phyloP scores from a whole-genome alignment of 2,888 invertebrate genomes.

The Pollenia griseotomentosa region DNA sequence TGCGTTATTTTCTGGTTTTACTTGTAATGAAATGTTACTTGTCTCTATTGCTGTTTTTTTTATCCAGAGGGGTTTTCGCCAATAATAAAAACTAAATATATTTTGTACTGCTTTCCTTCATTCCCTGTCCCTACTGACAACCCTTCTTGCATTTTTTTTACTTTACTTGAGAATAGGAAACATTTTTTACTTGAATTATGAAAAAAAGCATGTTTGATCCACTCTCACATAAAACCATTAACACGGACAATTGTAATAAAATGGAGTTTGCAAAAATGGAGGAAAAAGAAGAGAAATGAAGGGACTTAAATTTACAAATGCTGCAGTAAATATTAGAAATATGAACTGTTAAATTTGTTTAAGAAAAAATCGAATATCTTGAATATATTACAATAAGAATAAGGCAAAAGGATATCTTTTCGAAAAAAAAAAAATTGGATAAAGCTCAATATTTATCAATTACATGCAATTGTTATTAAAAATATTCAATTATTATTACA shows the following conservation, averaged over 20 bases:
- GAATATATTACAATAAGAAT: no score
- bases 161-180: neutral
- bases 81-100: neutral
- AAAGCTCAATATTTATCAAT: no score
- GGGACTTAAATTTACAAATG: neutral
- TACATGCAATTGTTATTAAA: no score
- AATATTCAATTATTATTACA: no score
- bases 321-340: neutral
- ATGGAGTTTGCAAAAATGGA: neutral
- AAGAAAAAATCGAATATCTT: no score
- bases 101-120: neutral
- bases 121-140: neutral
- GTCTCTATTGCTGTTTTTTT: constrained; percentile 12
- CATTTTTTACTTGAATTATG: neutral
- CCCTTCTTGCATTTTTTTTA: neutral
- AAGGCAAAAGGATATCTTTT: neutral
- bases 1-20: constrained; percentile 34
- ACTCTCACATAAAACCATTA: neutral
- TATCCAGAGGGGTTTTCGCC: neutral
- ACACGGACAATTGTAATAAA: constrained; percentile 2
- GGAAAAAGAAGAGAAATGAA: neutral
- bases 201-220: neutral
- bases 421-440: no score
- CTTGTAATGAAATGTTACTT: constrained; percentile 14
- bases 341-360: neutral